phyloP scores from a whole-genome alignment of 92 coral and sea anemone species.

The Palythoa caribaeorum region DNA sequence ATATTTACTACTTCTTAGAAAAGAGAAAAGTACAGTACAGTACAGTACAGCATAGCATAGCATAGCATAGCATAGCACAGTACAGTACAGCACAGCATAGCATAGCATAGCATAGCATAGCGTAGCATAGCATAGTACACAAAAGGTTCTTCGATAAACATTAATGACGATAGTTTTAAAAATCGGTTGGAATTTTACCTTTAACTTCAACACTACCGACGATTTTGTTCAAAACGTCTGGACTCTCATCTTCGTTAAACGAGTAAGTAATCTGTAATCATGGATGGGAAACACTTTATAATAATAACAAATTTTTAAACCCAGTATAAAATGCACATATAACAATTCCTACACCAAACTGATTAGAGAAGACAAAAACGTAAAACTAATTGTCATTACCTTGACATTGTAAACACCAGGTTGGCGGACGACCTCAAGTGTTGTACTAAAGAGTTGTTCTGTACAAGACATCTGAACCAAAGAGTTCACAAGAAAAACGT shows the following conservation, averaged over 20 bases:
- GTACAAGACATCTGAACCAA: conserved; percentile 44
- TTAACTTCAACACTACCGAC: conserved; percentile 27
- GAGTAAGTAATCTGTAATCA: conserved; percentile 26
- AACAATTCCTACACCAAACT: neutral
- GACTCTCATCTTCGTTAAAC: conserved; percentile 31
- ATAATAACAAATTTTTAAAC: neutral
- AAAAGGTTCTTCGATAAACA: no score
- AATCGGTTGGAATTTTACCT: neutral
- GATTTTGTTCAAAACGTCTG: conserved; percentile 1
- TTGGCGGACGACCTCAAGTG: neutral
- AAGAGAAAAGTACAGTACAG: neutral
- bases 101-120: neutral
- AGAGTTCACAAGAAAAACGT: neutral
- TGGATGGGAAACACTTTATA: neutral
- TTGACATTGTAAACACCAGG: conserved; percentile 47
- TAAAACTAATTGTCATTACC: conserved; percentile 23
- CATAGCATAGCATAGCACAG: neutral
- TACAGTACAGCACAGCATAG: neutral
- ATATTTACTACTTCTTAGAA: neutral
- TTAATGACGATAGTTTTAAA: no score
- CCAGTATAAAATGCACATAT: neutral
- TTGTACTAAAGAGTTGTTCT: neutral
- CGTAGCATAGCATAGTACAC: no score
- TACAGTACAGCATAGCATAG: neutral
- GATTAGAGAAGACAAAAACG: neutral